phyloP scores from a whole-genome alignment of 2,888 invertebrate genomes.

The Leptodirus hochenwartii region DNA sequence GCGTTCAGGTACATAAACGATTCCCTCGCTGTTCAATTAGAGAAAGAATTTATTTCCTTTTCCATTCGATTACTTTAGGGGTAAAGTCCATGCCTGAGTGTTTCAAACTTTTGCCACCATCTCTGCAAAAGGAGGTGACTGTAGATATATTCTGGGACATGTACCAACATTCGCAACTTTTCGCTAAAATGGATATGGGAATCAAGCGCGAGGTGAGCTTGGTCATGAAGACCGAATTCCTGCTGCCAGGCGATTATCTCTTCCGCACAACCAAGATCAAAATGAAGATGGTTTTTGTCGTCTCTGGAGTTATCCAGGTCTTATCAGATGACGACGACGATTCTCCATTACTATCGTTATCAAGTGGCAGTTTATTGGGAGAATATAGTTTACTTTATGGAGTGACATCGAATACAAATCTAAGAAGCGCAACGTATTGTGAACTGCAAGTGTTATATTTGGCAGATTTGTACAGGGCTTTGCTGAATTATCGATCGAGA shows the following conservation, averaged over 20 bases:
- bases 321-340: slow-evolving; percentile 34
- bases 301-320: slow-evolving; percentile 31
- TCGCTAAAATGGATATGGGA: slow-evolving; percentile 30
- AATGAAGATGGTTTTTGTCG: slow-evolving; percentile 32
- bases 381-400: slow-evolving; percentile 18
- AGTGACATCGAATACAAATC: slow-evolving; percentile 5
- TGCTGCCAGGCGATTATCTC: slow-evolving; percentile 32
- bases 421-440: slow-evolving; percentile 25
- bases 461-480: slow-evolving; percentile 7
- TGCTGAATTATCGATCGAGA: slow-evolving; percentile 7
- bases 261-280: slow-evolving; percentile 31
- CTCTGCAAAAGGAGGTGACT: slow-evolving; percentile 31
- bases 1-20: slow-evolving; percentile 31
- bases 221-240: slow-evolving; percentile 32
- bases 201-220: slow-evolving; percentile 29
- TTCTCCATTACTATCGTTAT: slow-evolving; percentile 35
- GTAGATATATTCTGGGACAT: slow-evolving; percentile 33
- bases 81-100: slow-evolving; percentile 30
- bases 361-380: slow-evolving; percentile 33
- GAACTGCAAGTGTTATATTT: slow-evolving; percentile 29
- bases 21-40: no score
- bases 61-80: no score
- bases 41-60: no score
- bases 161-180: slow-evolving; percentile 32
- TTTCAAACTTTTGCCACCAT: slow-evolving; percentile 28